These are phyloP conservation scores for Oryzias melastigma DNA, from an alignment of 2,113 vertebrate species.

Conservation along the genomic window DNA sequence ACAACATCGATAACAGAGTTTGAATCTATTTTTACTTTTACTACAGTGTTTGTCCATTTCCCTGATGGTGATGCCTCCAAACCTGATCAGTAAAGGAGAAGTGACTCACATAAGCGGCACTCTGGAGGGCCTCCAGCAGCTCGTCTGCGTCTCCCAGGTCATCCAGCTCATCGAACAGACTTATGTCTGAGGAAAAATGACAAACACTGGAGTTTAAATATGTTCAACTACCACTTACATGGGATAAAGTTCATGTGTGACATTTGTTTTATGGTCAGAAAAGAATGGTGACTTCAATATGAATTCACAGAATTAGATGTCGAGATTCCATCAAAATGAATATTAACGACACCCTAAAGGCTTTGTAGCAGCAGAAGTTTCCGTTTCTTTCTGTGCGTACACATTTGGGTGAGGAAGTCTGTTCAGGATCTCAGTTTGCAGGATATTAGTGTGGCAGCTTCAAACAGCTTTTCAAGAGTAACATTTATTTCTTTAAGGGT, in stretches of 20 bases:
- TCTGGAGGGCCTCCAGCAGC: constrained; percentile 66
- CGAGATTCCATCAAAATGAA: no score
- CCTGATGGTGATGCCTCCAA: neutral
- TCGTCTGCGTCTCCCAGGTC: constrained; percentile 81
- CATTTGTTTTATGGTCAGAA: no score
- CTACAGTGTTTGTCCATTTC: no score
- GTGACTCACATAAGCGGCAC: constrained; percentile 80
- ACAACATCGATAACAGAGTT: neutral
- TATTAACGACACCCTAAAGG: neutral
- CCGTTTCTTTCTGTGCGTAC: neutral
- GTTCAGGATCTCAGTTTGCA: constrained; percentile 1
- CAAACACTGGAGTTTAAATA: neutral
- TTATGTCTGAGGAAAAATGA: constrained; percentile 76
- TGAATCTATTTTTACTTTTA: neutral
- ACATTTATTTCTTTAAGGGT: no score
- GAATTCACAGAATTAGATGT: no score
- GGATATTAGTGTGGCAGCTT: neutral
- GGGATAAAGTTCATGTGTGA: no score
- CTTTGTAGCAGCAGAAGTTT: neutral
- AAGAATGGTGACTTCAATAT: no score
- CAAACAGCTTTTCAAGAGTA: neutral
- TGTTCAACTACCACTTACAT: no score
- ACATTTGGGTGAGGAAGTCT: neutral
- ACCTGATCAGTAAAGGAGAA: neutral
- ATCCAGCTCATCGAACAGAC: constrained; percentile 86